These are phyloP conservation scores for Hymenopus coronatus DNA, from an alignment of 2,888 invertebrate species.

Conservation along the genomic window DNA sequence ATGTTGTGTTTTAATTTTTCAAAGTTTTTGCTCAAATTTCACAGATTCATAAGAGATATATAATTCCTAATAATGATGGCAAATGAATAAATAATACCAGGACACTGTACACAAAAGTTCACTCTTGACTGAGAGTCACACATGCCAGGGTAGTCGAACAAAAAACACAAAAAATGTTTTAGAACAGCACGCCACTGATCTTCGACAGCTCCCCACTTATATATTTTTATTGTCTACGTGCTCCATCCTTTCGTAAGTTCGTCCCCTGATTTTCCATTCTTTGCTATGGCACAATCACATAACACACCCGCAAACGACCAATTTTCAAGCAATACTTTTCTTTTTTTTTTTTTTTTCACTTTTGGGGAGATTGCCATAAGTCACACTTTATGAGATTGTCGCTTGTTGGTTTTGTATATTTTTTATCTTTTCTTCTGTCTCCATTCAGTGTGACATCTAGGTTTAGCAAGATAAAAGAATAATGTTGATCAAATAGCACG, in stretches of 20 bases:
- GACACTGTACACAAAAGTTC: no score
- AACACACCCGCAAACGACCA: slow-evolving; percentile 23
- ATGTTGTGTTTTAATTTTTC: no score
- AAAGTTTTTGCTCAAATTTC: no score
- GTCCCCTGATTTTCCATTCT: not conserved
- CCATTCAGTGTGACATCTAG: not conserved
- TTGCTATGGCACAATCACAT: not conserved
- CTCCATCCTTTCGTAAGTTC: not conserved
- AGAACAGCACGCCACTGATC: not conserved
- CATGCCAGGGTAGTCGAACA: not conserved
- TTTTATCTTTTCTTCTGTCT: not conserved
- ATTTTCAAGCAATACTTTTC: slow-evolving; percentile 20
- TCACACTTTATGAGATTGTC: not conserved
- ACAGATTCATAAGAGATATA: no score
- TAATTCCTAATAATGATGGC: no score
- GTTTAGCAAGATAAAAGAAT: not conserved
- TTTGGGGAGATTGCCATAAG: not conserved
- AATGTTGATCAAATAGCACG: not conserved
- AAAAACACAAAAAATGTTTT: not conserved
- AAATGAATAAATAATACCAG: no score
- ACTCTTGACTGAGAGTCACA: no score
- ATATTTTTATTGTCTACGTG: not conserved
- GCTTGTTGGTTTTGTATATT: not conserved
- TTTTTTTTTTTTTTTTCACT: not conserved
- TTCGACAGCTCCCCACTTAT: not conserved